Conservation (phyloP, 2,113 vertebrate genomes). For the Cyrtonyx montezumae region DNA sequence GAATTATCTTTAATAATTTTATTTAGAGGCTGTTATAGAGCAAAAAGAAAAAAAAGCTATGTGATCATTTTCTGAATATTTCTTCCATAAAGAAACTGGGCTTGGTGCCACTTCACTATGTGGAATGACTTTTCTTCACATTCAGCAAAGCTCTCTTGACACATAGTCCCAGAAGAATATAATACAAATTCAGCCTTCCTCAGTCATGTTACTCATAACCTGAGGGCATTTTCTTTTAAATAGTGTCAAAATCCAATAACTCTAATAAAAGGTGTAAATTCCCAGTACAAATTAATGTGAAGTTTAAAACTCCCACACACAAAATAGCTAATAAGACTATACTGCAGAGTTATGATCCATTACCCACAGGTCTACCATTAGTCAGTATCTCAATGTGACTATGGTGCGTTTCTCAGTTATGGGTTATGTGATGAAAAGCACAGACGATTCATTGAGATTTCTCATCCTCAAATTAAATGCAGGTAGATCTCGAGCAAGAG, state of each 20-base stretch:
- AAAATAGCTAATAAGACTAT: not conserved
- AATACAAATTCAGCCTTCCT: slow-evolving; percentile 12
- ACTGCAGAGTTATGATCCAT: not conserved
- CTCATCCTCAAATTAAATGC: not conserved
- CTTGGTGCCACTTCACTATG: not conserved
- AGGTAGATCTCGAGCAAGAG: not conserved
- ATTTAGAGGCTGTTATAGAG: not conserved
- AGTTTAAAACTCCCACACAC: not conserved
- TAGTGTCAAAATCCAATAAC: not conserved
- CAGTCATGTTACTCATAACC: not conserved
- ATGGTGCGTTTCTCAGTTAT: not conserved
- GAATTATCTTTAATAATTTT: slow-evolving; percentile 44
- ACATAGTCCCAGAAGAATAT: not conserved
- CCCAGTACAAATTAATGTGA: not conserved
- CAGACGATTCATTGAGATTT: not conserved
- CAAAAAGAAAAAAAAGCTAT: not conserved
- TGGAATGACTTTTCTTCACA: slow-evolving; percentile 11
- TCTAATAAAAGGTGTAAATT: slow-evolving; percentile 21
- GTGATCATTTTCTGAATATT: slow-evolving; percentile 16
- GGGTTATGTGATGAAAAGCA: not conserved
- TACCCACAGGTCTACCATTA: not conserved
- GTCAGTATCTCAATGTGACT: not conserved
- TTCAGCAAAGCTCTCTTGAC: slow-evolving; percentile 22
- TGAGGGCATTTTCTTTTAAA: not conserved
- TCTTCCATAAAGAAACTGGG: slow-evolving; percentile 11